Evolutionary conservation across 2,113 vertebrate species (phyloP), one percentile per base, ranked within the genome.

Genomic region (Psammodynastes pulverulentus): DNA sequence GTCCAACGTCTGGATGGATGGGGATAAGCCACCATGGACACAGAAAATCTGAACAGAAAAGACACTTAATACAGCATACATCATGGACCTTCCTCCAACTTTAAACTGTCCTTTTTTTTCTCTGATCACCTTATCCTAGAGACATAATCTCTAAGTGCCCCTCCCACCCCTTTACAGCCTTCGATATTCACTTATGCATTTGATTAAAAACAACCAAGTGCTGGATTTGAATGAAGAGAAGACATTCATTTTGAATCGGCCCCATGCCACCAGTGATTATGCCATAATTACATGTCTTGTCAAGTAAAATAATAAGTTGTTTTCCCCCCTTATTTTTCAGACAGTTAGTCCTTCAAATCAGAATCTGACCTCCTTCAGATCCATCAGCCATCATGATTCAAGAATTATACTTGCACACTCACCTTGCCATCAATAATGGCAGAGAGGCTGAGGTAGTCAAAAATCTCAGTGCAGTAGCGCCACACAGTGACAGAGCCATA

Each of bases 381-480:
- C 2, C 12, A 52, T 48, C 34, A 91, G 56, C 17, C 46, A 34
- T 84, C 13, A 3, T 1, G n/a, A 46, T 10, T 48, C 12, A n/a
- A 19, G 46, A 87, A 89, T 3, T 89, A 67, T 10, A 48, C 45
- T 29, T 46, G 8, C 88, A 43, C 26, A 46, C 90, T 54, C 43
- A 99, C 99, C 98, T 99, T 99, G 94, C 99, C 98, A 53, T 99
- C 99, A 1, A 99, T 99, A 95, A 99, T 99, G 91, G 99, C 99
- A 0, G 99, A 99, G 84, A 99, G 98, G 91, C 98, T 99, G 95
- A 99, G 97, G 98, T 99, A 99, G 97, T 99, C 98, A 3, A 99
- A 99, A 95, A 99, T 99, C 97, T 99, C 99, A 0, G 99, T 99
- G 97, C 99, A 99, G 97, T 99, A 99, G 91, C 99, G 96, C 99